A percentile compares a stretch with the other conserved stretches of the same genome.
phyloP scores from a whole-genome alignment of 2,888 invertebrate species.

The Dastarcus helophoroides region DNA sequence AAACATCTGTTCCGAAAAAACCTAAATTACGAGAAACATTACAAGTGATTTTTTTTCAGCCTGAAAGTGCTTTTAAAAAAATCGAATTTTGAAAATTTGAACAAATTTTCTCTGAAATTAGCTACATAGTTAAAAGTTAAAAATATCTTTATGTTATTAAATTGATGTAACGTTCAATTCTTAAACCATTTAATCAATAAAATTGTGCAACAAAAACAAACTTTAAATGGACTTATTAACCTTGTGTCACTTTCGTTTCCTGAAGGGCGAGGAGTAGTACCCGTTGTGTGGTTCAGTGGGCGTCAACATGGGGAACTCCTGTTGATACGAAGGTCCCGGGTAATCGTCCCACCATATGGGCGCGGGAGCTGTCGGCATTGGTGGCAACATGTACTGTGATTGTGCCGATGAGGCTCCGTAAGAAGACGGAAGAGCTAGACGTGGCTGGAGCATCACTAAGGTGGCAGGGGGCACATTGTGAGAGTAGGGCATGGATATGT shows the following conservation, averaged over 20 bases:
- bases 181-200: too few species aligned
- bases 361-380: slow-evolving; percentile 22
- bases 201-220: neutral
- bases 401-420: slow-evolving; percentile 21
- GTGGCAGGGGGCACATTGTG: slow-evolving; percentile 22
- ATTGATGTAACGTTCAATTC: too few species aligned
- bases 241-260: slow-evolving; percentile 35
- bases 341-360: slow-evolving; percentile 32
- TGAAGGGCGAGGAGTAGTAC: slow-evolving; percentile 28
- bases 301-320: slow-evolving; percentile 26
- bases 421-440: slow-evolving; percentile 26
- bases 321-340: slow-evolving; percentile 28
- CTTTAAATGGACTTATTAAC: too few species aligned
- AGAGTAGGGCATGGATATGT: slow-evolving; percentile 17
- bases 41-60: too few species aligned
- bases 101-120: too few species aligned
- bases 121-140: too few species aligned
- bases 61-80: too few species aligned
- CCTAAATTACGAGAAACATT: too few species aligned
- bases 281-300: slow-evolving; percentile 21
- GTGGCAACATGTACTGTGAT: slow-evolving; percentile 22
- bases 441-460: slow-evolving; percentile 33
- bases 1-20: too few species aligned
- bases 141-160: too few species aligned
- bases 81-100: too few species aligned